Evolutionary conservation across 2,113 vertebrate genomes (phyloP).

Genomic region (Pteropus alecto): DNA sequence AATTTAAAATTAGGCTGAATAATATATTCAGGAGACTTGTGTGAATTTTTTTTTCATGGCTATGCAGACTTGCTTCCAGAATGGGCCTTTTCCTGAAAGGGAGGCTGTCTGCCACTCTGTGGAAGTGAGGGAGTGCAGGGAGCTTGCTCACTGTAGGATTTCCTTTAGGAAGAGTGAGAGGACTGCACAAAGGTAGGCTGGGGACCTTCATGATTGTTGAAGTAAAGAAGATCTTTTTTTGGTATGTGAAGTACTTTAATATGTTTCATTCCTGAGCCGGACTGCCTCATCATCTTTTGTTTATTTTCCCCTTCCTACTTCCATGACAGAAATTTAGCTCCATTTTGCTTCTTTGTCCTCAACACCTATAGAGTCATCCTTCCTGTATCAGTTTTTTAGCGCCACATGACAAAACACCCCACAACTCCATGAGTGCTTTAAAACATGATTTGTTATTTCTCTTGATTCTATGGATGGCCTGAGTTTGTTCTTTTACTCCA

Average conservation of each 20-base stretch:
- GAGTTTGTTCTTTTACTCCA: neutral
- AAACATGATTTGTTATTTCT: neutral
- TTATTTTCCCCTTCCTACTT: neutral
- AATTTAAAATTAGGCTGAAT: neutral
- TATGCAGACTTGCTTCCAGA: neutral
- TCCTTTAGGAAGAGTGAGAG: neutral
- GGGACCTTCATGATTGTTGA: neutral
- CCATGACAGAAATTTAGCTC: neutral
- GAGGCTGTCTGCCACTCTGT: neutral
- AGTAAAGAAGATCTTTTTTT: neutral
- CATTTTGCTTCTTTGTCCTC: neutral
- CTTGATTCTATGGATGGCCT: neutral
- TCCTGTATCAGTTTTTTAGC: neutral
- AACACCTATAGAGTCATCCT: neutral
- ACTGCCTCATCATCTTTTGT: neutral
- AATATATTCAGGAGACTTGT: neutral
- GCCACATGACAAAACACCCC: neutral
- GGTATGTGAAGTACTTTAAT: neutral
- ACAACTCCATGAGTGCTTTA: neutral
- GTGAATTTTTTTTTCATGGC: neutral
- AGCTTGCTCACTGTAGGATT: neutral
- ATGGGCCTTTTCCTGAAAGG: neutral
- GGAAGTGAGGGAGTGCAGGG: neutral
- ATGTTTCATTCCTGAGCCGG: neutral
- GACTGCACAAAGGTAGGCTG: neutral